These are phyloP conservation scores for Brachylomia viminalis DNA, from an alignment of 2,888 invertebrate species.

Conservation along the genomic window DNA sequence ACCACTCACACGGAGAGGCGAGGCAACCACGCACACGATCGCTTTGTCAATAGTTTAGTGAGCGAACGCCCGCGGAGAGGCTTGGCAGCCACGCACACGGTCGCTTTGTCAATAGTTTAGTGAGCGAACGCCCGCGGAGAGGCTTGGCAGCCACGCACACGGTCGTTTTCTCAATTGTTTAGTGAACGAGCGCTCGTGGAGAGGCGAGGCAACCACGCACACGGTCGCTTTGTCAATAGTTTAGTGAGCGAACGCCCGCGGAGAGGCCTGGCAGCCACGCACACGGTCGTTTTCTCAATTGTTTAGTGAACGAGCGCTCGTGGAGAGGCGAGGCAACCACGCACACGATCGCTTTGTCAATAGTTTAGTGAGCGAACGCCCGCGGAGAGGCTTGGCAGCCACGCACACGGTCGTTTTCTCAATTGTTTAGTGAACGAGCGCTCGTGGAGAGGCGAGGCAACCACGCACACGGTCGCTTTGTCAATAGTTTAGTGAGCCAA, in stretches of 20 bases:
- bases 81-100: constrained; percentile 45
- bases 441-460: constrained; percentile 45
- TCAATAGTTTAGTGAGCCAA: constrained; percentile 69
- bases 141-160: constrained; percentile 43
- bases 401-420: constrained; percentile 61
- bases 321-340: constrained; percentile 43
- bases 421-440: constrained; percentile 64
- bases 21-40: constrained; percentile 46
- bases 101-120: constrained; percentile 68
- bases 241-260: too few species aligned
- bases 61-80: too few species aligned
- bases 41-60: constrained; percentile 69
- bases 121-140: too few species aligned
- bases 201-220: constrained; percentile 41
- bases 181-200: constrained; percentile 57
- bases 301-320: constrained; percentile 60
- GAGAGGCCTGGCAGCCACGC: constrained; percentile 40
- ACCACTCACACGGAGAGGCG: constrained; percentile 38
- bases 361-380: too few species aligned
- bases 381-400: constrained; percentile 39
- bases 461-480: constrained; percentile 58
- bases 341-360: constrained; percentile 64
- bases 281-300: constrained; percentile 65
- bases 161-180: constrained; percentile 66
- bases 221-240: constrained; percentile 66